Evolutionary conservation across 2,113 vertebrate species (phyloP), one percentile per base, ranked within the genome.

Genomic region (Sceloporus undulatus): DNA sequence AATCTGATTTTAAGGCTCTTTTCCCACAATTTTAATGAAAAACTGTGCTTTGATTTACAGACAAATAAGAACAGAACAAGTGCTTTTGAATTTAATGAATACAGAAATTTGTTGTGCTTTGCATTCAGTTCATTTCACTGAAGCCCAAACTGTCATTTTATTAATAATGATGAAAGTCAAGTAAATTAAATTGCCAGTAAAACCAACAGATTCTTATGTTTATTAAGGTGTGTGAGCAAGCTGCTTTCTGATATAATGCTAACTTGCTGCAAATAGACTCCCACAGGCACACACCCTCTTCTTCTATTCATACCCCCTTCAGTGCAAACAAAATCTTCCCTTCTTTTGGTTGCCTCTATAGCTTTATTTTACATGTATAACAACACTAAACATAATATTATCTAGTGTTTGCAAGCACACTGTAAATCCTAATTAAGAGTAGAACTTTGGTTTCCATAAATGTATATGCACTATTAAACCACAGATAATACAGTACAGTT

Each of bases 41-140:
- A 23, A 85, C 85, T 91, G 92, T 92, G 79, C 84, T 85, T 87
- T 92, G 92, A 90, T 93, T 93, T 93, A 89, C 34, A 79, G 92
- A 85, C 94, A 96, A 93, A 93, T 66, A 91, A 90, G 90, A 94
- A 90, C 90, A 93, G 1, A 85, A 82, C 82, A 91, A 65, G 79
- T 91, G 34, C 80, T 79, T 91, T 84, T 85, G 70, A 85, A 89
- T 82, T 92, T 84, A 93, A 91, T 86, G 38, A 79, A 27, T 84
- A 92, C 81, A 59, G 78, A 94, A 52, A 89, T 52, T 16, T 85
- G 92, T 92, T 87, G 75, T 54, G 88, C 80, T 79, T 34, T 21
- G 52, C 38, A 25, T 74, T 82, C 8, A 80, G 87, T 85, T 76
- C 1, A 90, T 68, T 92, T 77, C 71, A 91, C 0, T 10, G 89